Conservation (phyloP, 2,113 vertebrate genomes). For the Pygoscelis adeliae region DNA sequence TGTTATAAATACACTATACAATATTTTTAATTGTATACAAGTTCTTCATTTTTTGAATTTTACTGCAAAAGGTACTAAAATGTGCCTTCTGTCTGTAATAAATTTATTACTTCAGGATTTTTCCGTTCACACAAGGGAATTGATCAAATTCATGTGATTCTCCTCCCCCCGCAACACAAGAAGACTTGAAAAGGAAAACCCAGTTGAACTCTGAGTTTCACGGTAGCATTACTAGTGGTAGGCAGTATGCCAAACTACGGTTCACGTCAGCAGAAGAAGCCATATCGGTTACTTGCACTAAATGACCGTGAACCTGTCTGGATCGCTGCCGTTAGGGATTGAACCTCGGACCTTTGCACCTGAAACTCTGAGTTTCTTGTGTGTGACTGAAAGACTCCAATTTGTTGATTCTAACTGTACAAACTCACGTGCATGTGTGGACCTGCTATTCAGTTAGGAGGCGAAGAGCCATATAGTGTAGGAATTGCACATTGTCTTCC, state of each 20-base stretch:
- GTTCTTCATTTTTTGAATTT: accelerated
- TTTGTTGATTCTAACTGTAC: background rate
- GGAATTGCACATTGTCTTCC: background rate
- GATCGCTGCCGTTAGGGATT: background rate
- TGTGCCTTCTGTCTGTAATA: accelerated
- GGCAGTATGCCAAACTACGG: background rate
- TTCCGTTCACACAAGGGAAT: background rate
- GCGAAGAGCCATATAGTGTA: accelerated
- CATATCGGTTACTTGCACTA: background rate
- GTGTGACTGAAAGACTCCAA: background rate
- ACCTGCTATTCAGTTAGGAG: background rate
- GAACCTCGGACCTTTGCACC: background rate
- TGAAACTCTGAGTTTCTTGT: background rate
- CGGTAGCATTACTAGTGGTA: background rate
- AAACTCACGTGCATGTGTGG: accelerated
- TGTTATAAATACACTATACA: background rate
- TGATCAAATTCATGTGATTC: background rate
- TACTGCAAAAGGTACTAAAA: background rate
- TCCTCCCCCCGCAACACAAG: background rate
- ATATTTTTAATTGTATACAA: background rate
- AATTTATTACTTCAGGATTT: background rate
- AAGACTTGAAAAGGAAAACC: background rate
- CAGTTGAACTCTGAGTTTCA: background rate
- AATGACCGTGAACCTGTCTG: background rate
- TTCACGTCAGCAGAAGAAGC: background rate